A percentile compares a stretch with the other conserved stretches of the same genome.
Conservation (phyloP, 2,888 invertebrate species). For the Asteroscopus sphinx region DNA sequence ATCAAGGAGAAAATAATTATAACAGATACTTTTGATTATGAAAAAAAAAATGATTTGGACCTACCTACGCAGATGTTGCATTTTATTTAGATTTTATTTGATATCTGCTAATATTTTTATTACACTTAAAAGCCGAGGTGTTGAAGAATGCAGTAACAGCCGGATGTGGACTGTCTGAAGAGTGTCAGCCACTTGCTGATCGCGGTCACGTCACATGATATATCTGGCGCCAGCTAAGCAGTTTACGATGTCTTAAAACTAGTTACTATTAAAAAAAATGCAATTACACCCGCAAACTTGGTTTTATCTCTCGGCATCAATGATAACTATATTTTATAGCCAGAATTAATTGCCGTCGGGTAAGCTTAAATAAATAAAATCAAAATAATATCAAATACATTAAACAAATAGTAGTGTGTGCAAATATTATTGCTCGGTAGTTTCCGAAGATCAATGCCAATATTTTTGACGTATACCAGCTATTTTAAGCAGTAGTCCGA, state of each 20-base stretch:
- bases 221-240: constrained; percentile 54
- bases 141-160: constrained; percentile 10
- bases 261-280: constrained; percentile 36
- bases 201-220: constrained; percentile 32
- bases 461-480: constrained; percentile 28
- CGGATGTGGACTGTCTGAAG: constrained; percentile 11
- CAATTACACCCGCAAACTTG: constrained; percentile 39
- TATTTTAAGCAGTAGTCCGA: constrained; percentile 15
- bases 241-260: constrained; percentile 46
- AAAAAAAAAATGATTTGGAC: constrained; percentile 18
- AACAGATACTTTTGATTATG: no score
- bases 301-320: constrained; percentile 57
- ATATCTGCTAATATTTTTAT: no score
- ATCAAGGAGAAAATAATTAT: no score
- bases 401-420: constrained; percentile 30
- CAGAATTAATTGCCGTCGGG: constrained; percentile 43
- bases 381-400: constrained; percentile 23
- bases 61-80: constrained; percentile 2
- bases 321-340: constrained; percentile 50
- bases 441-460: constrained; percentile 46
- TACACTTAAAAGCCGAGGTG: constrained; percentile 10
- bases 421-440: constrained; percentile 35
- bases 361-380: constrained; percentile 42
- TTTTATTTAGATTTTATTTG: constrained; percentile 9
- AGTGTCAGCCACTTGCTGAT: constrained; percentile 19